A percentile compares a stretch with the other conserved stretches of the same genome.
Conservation (phyloP, 2,888 invertebrate species). For the Drosophila paramelanica region DNA sequence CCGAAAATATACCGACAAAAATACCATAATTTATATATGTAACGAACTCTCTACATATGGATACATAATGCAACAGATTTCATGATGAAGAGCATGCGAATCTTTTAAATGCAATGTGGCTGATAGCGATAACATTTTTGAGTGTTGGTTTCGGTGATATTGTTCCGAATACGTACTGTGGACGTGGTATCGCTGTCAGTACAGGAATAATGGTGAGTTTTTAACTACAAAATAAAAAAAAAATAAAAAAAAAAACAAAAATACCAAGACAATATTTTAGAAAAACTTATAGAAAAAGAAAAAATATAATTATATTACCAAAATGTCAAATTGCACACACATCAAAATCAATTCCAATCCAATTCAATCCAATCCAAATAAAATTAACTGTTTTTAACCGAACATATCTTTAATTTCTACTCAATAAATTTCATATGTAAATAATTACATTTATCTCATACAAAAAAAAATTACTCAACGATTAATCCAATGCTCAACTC, state of each 20-base stretch:
- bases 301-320: not conserved
- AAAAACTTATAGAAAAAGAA: constrained; percentile 9
- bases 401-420: constrained; percentile 35
- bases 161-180: constrained; percentile 99
- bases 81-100: constrained; percentile 99
- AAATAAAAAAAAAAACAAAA: constrained; percentile 20
- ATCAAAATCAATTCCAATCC: constrained; percentile 32
- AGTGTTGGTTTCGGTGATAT: constrained; percentile 99
- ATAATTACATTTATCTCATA: constrained; percentile 67
- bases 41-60: constrained; percentile 35
- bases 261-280: not conserved
- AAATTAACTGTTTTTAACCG: constrained; percentile 31
- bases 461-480: constrained; percentile 30
- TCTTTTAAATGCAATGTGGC: constrained; percentile 99
- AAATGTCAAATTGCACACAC: constrained; percentile 57
- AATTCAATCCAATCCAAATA: constrained; percentile 8
- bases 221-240: constrained; percentile 61
- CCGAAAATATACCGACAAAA: constrained; percentile 28
- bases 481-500: constrained; percentile 29
- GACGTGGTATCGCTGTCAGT: constrained; percentile 99
- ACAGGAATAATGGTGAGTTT: constrained; percentile 99
- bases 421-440: constrained; percentile 64
- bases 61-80: constrained; percentile 88
- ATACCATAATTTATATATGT: constrained; percentile 20
- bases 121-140: constrained; percentile 99